Percentiles rank a stretch among this genome's conserved stretches.
Conservation (phyloP, 2,113 vertebrate species). For the Bufo gargarizans region DNA sequence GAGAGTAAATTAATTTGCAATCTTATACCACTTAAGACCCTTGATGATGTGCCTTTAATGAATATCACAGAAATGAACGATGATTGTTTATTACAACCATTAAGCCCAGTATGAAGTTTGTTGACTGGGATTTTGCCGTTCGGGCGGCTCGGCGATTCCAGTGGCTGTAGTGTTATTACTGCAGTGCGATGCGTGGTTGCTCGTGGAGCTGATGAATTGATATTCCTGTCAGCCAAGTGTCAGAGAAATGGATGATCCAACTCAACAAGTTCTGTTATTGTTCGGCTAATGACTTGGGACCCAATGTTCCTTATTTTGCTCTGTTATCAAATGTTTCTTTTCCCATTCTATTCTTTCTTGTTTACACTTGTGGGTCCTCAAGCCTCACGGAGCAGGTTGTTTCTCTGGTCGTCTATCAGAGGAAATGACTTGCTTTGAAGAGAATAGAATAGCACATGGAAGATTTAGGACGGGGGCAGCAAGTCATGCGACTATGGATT, state of each 20-base stretch:
- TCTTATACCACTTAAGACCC: slow-evolving; percentile 14
- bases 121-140: background rate
- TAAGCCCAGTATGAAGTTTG: background rate
- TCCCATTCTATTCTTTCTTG: background rate
- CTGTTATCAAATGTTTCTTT: slow-evolving; percentile 4
- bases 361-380: background rate
- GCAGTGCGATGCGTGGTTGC: background rate
- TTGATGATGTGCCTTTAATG: slow-evolving; percentile 41
- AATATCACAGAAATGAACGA: background rate
- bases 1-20: slow-evolving; percentile 8
- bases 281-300: slow-evolving; percentile 34
- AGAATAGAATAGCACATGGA: background rate
- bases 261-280: slow-evolving; percentile 30
- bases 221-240: background rate
- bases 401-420: background rate
- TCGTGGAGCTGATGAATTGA: slow-evolving; percentile 39
- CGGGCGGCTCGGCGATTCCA: background rate
- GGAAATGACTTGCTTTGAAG: background rate
- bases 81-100: background rate
- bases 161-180: background rate
- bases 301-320: slow-evolving; percentile 25
- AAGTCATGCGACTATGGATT: too few relatives aligned
- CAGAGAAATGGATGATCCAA: slow-evolving; percentile 7
- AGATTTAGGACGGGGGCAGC: background rate
- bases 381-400: background rate